These are phyloP conservation scores for Eidolon dupreanum DNA, from an alignment of 2,797 vertebrate genomes.

Conservation along the genomic window DNA sequence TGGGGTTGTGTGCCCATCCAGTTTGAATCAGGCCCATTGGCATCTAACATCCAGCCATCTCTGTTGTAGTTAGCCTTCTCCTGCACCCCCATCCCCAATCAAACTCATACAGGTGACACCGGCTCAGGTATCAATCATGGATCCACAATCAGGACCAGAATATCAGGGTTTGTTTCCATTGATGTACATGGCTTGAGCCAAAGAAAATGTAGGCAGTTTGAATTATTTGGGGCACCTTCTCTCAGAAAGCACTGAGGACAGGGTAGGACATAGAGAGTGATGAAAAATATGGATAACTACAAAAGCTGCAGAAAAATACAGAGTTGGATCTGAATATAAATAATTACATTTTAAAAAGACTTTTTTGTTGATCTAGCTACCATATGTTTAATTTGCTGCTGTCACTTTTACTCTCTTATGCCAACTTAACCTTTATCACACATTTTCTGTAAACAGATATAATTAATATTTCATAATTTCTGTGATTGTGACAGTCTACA, in stretches of 20 bases:
- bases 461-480: not conserved
- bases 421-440: not conserved
- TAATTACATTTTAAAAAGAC: slow-evolving; percentile 18
- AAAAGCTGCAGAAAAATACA: not conserved
- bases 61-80: not conserved
- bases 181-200: not conserved
- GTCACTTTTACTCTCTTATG: not conserved
- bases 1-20: not conserved
- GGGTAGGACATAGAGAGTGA: not conserved
- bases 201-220: not conserved
- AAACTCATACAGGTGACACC: not conserved
- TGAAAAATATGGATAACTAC: not conserved
- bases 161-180: not conserved
- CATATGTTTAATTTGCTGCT: not conserved
- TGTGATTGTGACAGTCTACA: not conserved
- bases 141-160: not conserved
- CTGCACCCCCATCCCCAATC: not conserved
- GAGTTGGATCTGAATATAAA: not conserved
- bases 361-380: not conserved
- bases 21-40: not conserved
- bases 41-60: not conserved
- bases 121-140: not conserved
- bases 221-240: not conserved
- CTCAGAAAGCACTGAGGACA: not conserved
- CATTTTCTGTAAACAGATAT: not conserved